These are phyloP conservation scores for Rhingia campestris DNA, from an alignment of 2,888 invertebrate species.

Conservation along the genomic window DNA sequence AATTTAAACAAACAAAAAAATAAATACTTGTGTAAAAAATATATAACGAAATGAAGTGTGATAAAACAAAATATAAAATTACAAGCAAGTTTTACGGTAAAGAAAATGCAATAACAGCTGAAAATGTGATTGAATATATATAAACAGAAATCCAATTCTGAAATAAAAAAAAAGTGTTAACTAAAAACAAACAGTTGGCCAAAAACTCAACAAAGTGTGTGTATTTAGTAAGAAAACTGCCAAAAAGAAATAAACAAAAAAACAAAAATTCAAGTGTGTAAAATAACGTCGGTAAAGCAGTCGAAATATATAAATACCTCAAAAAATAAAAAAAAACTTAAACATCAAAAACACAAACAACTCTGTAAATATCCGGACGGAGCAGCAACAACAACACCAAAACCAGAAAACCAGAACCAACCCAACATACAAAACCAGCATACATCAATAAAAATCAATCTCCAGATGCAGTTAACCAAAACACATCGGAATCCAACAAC, in stretches of 20 bases:
- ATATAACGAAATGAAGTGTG: conserved; percentile 67
- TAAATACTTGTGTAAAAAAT: conserved; percentile 53
- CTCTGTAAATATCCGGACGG: conserved; percentile 11
- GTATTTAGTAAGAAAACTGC: conserved; percentile 33
- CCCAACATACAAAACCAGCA: no score
- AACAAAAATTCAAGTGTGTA: conserved; percentile 22
- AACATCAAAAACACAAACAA: conserved; percentile 14
- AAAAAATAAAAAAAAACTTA: conserved; percentile 33
- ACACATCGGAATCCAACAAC: conserved; percentile 6
- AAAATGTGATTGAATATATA: conserved; percentile 58
- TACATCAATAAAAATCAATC: not conserved
- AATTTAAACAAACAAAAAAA: conserved; percentile 28
- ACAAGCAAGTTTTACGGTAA: conserved; percentile 55
- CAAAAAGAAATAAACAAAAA: conserved; percentile 15
- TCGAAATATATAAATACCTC: conserved; percentile 35
- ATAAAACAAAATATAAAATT: conserved; percentile 50
- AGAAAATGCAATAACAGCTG: conserved; percentile 60
- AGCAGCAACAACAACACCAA: not conserved
- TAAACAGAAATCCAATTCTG: conserved; percentile 24
- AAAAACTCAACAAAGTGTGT: conserved; percentile 5
- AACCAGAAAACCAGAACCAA: no score
- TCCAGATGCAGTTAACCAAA: not conserved
- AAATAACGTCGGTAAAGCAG: conserved; percentile 19
- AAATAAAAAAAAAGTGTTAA: conserved; percentile 22
- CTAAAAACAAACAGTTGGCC: conserved; percentile 3